Evolutionary conservation across 2,113 vertebrate species (phyloP), one percentile per base, ranked within the genome.

Genomic region (Copsychus sechellarum): DNA sequence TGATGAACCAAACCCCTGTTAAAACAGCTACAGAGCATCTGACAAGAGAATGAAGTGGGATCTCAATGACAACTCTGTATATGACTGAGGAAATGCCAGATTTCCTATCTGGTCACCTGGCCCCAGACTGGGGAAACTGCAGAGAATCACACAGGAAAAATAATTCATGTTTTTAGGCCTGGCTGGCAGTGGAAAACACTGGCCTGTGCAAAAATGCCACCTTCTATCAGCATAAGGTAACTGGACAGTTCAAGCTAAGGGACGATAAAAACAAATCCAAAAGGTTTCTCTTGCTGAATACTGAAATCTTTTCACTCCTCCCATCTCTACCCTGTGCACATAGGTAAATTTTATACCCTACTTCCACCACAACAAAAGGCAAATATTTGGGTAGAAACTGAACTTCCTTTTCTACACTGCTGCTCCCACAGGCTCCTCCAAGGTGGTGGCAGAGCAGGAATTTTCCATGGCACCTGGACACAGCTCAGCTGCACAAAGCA

Each of bases 11-110:
- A 66, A n/a, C 10, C 17, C 33, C 36, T 43, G 12, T 74, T 76
- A 72, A 58, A 77, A 88, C 0, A 3, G 51, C 38, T 73, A 45
- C 8, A 1, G 13, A 72, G 7, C 53, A 61, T 18, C 20, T 7
- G 7, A 61, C 0, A 4, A 3, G 26, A 73, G 29, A 86, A 79
- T 0, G 1, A 79, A 88, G n/a, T 2, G 4, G 36, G 22, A 65
- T 29, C 62, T 81, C 15, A 36, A 66, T 47, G 42, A 60, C 4
- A 12, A 56, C 43, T 50, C 54, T 51, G 17, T 60, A 16, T 10
- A 23, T 0, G 2, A 45, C 54, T 53, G n/a, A 72, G 51, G 48
- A 83, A 94, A 66, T 3, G 2, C 33, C 58, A n/a, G 14, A n/a
- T 70, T 79, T 77, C 58, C 61, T 72, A 50, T 8, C 36, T 38